Evolutionary conservation across 35 echinoderm and acorn worm species (phyloP).

Genomic region (Diadema setosum): DNA sequence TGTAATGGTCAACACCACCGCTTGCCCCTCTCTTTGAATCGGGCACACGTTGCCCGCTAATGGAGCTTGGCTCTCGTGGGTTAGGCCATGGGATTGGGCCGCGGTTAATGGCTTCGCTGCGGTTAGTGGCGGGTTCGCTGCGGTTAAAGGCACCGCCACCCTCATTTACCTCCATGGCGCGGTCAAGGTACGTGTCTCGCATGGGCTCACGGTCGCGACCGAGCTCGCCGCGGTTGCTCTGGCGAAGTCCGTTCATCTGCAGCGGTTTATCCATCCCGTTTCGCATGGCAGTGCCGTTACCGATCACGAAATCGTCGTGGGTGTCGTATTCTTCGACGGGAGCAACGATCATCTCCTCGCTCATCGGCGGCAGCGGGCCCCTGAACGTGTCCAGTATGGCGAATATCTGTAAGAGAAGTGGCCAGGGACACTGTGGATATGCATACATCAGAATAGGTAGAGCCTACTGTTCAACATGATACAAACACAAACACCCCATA

Average conservation of each 20-base stretch:
- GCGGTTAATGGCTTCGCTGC: not conserved
- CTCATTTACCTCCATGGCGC: constrained; percentile 14
- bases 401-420: not conserved
- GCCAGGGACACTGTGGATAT: too few relatives aligned
- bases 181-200: not conserved
- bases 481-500: too few relatives aligned
- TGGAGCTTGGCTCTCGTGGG: not conserved
- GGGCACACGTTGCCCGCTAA: not conserved
- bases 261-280: not conserved
- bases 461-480: too few relatives aligned
- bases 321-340: not conserved
- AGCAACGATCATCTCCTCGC: not conserved
- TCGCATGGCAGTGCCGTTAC: not conserved
- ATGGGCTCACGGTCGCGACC: not conserved
- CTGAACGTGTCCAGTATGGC: not conserved
- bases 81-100: not conserved
- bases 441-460: too few relatives aligned
- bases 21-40: not conserved
- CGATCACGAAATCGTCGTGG: not conserved
- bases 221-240: not conserved
- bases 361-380: not conserved
- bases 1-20: constrained; percentile 4
- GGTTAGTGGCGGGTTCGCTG: not conserved
- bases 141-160: not conserved
- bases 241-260: not conserved